phyloP scores from a whole-genome alignment of 2,797 vertebrate species.

The Enteromius trimaculatus region DNA sequence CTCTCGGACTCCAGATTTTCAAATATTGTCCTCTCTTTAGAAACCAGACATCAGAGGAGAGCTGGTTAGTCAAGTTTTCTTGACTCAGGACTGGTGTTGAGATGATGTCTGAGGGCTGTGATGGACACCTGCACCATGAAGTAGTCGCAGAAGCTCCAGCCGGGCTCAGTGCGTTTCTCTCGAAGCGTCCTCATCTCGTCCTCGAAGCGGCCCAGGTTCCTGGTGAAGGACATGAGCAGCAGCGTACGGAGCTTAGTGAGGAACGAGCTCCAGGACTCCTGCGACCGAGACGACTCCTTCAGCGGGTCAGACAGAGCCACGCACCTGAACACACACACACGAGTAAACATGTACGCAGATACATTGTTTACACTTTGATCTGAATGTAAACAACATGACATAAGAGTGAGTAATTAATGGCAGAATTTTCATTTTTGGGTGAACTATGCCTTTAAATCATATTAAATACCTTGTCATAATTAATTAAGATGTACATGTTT shows the following conservation, averaged over 20 bases:
- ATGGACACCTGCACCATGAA: slow-evolving; percentile 96
- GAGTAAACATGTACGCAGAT: no score
- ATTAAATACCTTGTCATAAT: not conserved
- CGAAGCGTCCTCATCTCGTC: slow-evolving; percentile 97
- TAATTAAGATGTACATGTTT: not conserved
- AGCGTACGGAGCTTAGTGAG: slow-evolving; percentile 94
- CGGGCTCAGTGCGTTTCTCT: slow-evolving; percentile 96
- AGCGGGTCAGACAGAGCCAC: slow-evolving; percentile 94
- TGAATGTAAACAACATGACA: no score
- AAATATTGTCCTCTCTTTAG: no score
- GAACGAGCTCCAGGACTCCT: slow-evolving; percentile 97
- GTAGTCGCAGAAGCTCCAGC: slow-evolving; percentile 99
- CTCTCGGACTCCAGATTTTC: no score
- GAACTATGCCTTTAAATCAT: not conserved
- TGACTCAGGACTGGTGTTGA: no score
- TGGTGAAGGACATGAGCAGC: slow-evolving; percentile 98
- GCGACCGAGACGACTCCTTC: slow-evolving; percentile 95
- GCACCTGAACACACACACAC: slow-evolving; percentile 77
- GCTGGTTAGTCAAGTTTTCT: no score
- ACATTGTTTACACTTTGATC: no score
- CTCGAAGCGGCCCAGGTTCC: slow-evolving; percentile 96
- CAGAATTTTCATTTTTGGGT: no score
- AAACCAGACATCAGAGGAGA: no score
- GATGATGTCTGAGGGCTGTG: no score
- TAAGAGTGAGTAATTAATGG: no score